A percentile compares a stretch with the other conserved stretches of the same genome.
phyloP scores from a whole-genome alignment of 2,113 vertebrate species.

The Accipiter cooperii region DNA sequence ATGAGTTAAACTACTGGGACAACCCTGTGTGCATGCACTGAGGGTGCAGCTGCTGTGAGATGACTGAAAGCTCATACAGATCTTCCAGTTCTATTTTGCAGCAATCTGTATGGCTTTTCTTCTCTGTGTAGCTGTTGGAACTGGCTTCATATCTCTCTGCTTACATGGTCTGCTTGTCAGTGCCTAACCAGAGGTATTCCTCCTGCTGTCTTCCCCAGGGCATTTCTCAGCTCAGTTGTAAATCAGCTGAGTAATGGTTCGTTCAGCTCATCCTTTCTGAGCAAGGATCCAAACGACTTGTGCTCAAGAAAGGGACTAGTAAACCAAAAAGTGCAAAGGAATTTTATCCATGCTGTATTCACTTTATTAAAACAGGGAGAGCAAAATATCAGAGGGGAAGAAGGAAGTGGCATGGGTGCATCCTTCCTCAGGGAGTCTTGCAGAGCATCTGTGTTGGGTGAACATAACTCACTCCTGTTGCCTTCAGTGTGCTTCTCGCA shows the following conservation, averaged over 20 bases:
- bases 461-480: not conserved
- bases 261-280: not conserved
- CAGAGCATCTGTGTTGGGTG: too few relatives aligned
- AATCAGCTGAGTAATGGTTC: not conserved
- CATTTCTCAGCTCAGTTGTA: not conserved
- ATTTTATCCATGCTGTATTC: not conserved
- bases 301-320: not conserved
- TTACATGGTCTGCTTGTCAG: not conserved
- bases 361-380: not conserved
- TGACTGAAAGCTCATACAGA: not conserved
- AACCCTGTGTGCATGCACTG: not conserved
- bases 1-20: not conserved
- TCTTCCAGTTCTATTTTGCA: not conserved
- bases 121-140: not conserved
- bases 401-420: rapidly evolving
- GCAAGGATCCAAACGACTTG: not conserved
- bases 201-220: not conserved
- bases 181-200: not conserved
- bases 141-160: not conserved
- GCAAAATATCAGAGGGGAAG: not conserved
- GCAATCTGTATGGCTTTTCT: not conserved
- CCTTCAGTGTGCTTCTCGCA: not conserved
- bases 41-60: not conserved
- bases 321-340: not conserved
- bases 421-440: not conserved